Evolutionary conservation across 2,113 vertebrate species (phyloP), one percentile per base, ranked within the genome.

Genomic region (Anser brachyrhynchus): DNA sequence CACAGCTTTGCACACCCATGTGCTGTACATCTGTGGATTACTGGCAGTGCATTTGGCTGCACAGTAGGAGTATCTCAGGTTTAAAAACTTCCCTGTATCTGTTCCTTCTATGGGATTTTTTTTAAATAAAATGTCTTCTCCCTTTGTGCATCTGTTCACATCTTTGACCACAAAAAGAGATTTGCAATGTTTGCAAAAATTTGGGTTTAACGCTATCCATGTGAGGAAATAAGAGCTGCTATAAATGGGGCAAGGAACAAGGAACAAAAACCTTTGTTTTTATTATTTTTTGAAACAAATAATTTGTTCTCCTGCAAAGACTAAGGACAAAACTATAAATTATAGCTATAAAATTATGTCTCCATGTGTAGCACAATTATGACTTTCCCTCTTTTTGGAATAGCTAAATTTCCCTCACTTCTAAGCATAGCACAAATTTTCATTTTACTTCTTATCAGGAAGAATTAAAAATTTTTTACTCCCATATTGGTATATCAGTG

Each of bases 1-100:
- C 95, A 92, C 92, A 96, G 95, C 84, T 97, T 96, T 96, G 71
- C 91, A 94, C 93, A 91, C 92, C 89, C 96, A 82, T 95, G 96
- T 95, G 93, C 66, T 89, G 74, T 97, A 91, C 96, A 96, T 96
- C 96, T 96, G 95, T 82, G 89, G 81, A 54, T 89, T 94, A 82
- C 6, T 97, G 96, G 92, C 96, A 95, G 46, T 66, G 89, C 80
- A 80, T 90, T 95, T 93, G 84, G 70, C 90, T 97, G 77, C 93
- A 91, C 92, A 91, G 96, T 92, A 93, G 92, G 92, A 96, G 11
- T 89, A 91, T 92, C 76, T 92, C 95, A 95, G 81, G 90, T 96
- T 96, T 95, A 93, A 97, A 93, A 94, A 72, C 85, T 93, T 93
- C 77, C 65, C 55, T 59, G 26, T 76, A 78, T 93, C 65, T 91